Evolutionary conservation across 2,888 invertebrate genomes (phyloP).

Genomic region (Pseudoips prasinana): DNA sequence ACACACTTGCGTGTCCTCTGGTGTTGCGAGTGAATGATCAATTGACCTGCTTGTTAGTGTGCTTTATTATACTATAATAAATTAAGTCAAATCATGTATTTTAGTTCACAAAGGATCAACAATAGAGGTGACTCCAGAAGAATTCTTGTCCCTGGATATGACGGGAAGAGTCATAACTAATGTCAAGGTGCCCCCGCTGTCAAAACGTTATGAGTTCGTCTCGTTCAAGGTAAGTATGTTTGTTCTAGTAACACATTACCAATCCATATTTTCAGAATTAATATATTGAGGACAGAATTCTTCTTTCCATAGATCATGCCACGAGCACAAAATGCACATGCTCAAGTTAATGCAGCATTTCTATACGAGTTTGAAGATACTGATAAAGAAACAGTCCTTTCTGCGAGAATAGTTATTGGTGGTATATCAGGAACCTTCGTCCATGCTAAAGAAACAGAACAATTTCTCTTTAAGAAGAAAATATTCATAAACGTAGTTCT

Average conservation of each 20-base stretch:
- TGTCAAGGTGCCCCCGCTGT: conserved; percentile 55
- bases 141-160: conserved; percentile 56
- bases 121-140: conserved; percentile 47
- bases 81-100: no score
- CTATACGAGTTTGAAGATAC: conserved; percentile 77
- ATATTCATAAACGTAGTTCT: conserved; percentile 72
- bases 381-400: conserved; percentile 42
- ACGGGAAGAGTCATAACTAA: conserved; percentile 47
- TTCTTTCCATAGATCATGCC: conserved; percentile 84
- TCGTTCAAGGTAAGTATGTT: conserved; percentile 47
- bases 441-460: conserved; percentile 84
- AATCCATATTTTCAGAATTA: no score
- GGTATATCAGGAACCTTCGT: conserved; percentile 76
- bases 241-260: no score
- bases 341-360: conserved; percentile 89
- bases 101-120: conserved; percentile 31
- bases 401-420: conserved; percentile 84
- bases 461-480: conserved; percentile 52
- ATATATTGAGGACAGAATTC: conserved; percentile 27
- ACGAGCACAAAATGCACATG: conserved; percentile 87
- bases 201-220: conserved; percentile 42
- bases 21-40: no score
- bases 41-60: no score
- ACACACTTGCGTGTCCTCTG: no score
- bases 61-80: no score